Evolutionary conservation across 1,140 invertebrate species (phyloP).

Genomic region (Magallana angulata): DNA sequence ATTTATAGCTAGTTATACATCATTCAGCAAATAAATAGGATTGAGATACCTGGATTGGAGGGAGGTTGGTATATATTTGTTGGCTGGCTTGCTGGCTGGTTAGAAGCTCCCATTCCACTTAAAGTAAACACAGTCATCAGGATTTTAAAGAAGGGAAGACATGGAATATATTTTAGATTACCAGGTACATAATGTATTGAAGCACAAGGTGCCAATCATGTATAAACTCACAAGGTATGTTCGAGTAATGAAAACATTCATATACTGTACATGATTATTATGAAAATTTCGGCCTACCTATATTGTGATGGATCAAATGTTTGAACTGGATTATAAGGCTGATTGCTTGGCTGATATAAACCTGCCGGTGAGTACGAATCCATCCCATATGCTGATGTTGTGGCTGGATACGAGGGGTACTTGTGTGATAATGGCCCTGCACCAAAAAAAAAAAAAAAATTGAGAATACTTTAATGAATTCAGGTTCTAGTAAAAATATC

Average conservation of each 20-base stretch:
- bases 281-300: background rate
- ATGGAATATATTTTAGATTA: background rate
- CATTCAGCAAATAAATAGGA: background rate
- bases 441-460: slow-evolving; percentile 8
- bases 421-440: slow-evolving; percentile 67
- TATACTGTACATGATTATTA: background rate
- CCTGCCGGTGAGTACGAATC: slow-evolving; percentile 41
- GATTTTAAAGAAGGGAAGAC: background rate
- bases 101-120: slow-evolving; percentile 37
- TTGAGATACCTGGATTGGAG: slow-evolving; percentile 3
- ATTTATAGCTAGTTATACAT: too few species aligned
- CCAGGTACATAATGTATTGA: too few species aligned
- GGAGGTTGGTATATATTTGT: slow-evolving; percentile 16
- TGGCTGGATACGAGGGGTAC: slow-evolving; percentile 63
- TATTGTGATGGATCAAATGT: slow-evolving; percentile 5
- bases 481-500: too few species aligned
- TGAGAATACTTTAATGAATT: too few species aligned
- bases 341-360: slow-evolving; percentile 20
- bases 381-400: slow-evolving; percentile 55
- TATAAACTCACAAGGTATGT: background rate
- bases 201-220: background rate
- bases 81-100: slow-evolving; percentile 32
- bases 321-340: slow-evolving; percentile 3
- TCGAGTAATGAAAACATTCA: background rate
- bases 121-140: slow-evolving; percentile 10